Evolutionary conservation across 2,888 invertebrate species (phyloP).

Genomic region (Eupeodes latifasciatus): DNA sequence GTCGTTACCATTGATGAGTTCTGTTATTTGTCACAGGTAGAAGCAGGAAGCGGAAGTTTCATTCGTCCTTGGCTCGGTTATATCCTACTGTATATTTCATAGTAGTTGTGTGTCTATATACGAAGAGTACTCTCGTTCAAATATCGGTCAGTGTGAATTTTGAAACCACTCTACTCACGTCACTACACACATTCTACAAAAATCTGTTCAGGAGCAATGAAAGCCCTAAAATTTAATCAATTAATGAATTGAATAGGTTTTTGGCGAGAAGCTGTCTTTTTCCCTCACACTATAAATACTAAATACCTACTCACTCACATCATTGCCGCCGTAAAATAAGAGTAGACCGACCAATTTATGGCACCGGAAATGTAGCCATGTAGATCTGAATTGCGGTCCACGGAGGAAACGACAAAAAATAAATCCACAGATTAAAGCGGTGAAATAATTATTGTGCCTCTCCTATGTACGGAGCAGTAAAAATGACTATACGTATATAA

Average conservation of each 20-base stretch:
- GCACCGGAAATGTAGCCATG: constrained; percentile 49
- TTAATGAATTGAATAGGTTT: constrained; percentile 64
- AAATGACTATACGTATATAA: background rate
- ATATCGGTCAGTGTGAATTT: constrained; percentile 60
- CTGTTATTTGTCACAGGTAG: constrained; percentile 15
- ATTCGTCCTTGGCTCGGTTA: constrained; percentile 21
- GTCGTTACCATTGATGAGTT: constrained; percentile 47
- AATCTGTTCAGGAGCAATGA: constrained; percentile 28
- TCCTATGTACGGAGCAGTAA: constrained; percentile 51
- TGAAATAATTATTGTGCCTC: constrained; percentile 72
- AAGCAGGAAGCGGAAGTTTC: background rate
- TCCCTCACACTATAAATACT: background rate
- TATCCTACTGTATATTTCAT: background rate
- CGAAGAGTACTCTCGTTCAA: constrained; percentile 43
- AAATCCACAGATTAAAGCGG: constrained; percentile 69
- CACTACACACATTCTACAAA: constrained; percentile 42
- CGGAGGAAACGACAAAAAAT: constrained; percentile 36
- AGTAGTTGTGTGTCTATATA: background rate
- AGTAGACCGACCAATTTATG: constrained; percentile 18
- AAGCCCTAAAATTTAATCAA: constrained; percentile 57
- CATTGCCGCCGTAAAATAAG: background rate
- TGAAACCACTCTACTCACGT: constrained; percentile 46
- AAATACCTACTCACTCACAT: background rate
- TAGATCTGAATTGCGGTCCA: constrained; percentile 50
- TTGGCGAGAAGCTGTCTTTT: constrained; percentile 12